Evolutionary conservation across 2,113 vertebrate species (phyloP), one percentile per base, ranked within the genome.

Genomic region (Tursiops truncatus): DNA sequence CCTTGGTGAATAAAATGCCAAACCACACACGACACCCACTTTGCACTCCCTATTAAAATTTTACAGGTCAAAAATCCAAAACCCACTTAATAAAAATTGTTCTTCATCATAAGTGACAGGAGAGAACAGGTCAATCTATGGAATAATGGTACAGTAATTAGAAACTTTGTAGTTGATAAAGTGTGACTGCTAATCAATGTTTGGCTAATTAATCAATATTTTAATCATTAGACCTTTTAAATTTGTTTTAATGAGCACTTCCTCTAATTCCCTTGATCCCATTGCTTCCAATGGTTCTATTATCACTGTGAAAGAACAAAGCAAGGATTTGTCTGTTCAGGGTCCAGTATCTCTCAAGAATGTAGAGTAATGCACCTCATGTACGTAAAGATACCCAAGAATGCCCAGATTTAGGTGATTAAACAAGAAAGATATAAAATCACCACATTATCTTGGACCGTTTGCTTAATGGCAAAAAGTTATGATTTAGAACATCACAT

Each of bases 31-130:
- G 97, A 99, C 99, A 99, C 99, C 98, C 98, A 98, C 98, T 99
- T 99, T 99, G 99, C 98, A 99, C 98, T 99, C 98, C 99, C 98
- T 99, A 99, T 99, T 99, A 99, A 99, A 99, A 99, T 99, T 99
- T 99, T 99, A 99, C 99, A 99, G 99, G 99, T 99, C 99, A 99
- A 99, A 99, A 99, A 99, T 99, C 99, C 99, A 99, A 99, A 99
- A 99, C 99, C 99, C 99, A 99, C 99, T 99, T 99, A 99, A 99
- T 99, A 99, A 99, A 99, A 99, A 99, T 99, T 99, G 98, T 99
- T 99, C 99, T 99, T 99, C 99, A 99, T 99, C 98, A 98, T 99
- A 99, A 99, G 98, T 99, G 99, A 99, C 99, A 99, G 99, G 99
- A 99, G 98, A 99, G 99, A 99, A 98, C 98, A 99, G 99, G 99